Percentiles rank a stretch among this genome's conserved stretches.
phyloP scores from a whole-genome alignment of 2,888 invertebrate species.

The Anodontia alba region DNA sequence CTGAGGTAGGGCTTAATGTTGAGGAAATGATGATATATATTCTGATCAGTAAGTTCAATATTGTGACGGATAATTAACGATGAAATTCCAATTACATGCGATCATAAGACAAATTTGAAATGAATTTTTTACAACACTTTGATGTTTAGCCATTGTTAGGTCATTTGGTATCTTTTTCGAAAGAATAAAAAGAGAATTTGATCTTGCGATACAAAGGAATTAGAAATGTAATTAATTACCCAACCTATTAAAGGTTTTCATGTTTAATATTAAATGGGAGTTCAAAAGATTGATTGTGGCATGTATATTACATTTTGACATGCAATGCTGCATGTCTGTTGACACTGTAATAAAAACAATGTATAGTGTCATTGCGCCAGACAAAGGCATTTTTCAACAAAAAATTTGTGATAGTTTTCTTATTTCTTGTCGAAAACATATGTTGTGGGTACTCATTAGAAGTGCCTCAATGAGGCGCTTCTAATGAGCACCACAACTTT shows the following conservation, averaged over 20 bases:
- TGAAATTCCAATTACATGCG: slow-evolving; percentile 44
- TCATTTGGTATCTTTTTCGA: slow-evolving; percentile 29
- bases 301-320: slow-evolving; percentile 2
- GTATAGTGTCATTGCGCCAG: too few species aligned
- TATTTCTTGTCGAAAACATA: too few species aligned
- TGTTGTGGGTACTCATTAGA: too few species aligned
- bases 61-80: slow-evolving; percentile 32
- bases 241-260: slow-evolving; percentile 39
- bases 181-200: slow-evolving; percentile 27
- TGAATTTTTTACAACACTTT: slow-evolving; percentile 29
- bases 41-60: slow-evolving; percentile 26
- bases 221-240: slow-evolving; percentile 46
- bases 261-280: slow-evolving; percentile 43
- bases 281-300: slow-evolving; percentile 14
- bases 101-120: slow-evolving; percentile 58
- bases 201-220: slow-evolving; percentile 28
- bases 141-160: slow-evolving; percentile 49
- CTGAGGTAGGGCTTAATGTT: slow-evolving; percentile 10
- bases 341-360: not conserved
- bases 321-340: slow-evolving; percentile 12
- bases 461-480: too few species aligned
- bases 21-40: slow-evolving; percentile 31
- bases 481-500: too few species aligned
- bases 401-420: too few species aligned
- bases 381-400: too few species aligned